Evolutionary conservation across 2,888 invertebrate species (phyloP).

Genomic region (Andrena camellia): DNA sequence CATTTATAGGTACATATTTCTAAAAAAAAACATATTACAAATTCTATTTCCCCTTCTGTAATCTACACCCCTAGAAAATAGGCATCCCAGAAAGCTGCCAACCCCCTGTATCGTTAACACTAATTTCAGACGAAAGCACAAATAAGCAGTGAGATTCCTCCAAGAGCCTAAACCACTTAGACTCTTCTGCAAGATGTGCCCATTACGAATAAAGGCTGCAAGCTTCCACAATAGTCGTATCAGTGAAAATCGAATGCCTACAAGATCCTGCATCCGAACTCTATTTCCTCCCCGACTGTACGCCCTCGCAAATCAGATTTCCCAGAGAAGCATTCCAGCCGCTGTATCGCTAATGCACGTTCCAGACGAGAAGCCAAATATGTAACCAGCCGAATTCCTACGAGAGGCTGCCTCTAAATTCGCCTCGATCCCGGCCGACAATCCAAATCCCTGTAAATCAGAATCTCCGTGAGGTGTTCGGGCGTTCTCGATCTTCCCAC

Average conservation of each 20-base stretch:
- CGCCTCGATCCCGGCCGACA: no score
- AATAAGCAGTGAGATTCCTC: neutral
- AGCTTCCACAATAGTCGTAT: neutral
- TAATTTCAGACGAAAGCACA: neutral
- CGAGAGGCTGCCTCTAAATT: neutral
- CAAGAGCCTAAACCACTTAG: neutral
- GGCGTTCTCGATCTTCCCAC: slow-evolving; percentile 16
- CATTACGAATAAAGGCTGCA: slow-evolving; percentile 5
- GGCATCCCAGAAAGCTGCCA: neutral
- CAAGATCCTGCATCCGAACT: neutral
- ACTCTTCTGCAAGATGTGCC: slow-evolving; percentile 2
- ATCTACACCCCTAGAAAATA: neutral
- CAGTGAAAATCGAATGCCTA: neutral
- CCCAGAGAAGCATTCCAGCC: neutral
- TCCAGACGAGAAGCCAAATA: neutral
- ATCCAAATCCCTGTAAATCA: slow-evolving; percentile 38
- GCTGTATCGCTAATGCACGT: neutral
- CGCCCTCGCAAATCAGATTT: neutral
- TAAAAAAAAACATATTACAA: neutral
- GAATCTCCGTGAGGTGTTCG: neutral
- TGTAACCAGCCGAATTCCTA: neutral
- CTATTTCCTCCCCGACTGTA: neutral
- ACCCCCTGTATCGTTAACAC: neutral
- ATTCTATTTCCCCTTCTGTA: neutral
- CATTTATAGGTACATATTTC: neutral